Base-by-base conservation (phyloP, 2,888 invertebrate species). In the Melitaea athalia region DNA sequence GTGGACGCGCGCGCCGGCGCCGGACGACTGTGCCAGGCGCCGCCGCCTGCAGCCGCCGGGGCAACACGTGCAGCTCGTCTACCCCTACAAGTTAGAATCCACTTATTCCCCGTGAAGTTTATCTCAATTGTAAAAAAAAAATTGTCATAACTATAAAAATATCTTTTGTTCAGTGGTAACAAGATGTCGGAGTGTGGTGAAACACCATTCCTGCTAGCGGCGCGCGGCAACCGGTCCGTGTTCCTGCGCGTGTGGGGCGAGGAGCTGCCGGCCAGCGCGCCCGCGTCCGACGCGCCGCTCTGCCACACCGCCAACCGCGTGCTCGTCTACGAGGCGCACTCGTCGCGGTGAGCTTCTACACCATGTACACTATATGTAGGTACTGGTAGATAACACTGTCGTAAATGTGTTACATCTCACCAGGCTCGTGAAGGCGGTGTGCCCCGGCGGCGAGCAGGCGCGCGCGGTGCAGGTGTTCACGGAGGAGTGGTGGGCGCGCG, bases 221-320 rank as follows among this genome's bases (percentile, higher is more conserved):
- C 97, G 2, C 94, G 96, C 71, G 94, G 95, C 72, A 97, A 97
- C 82, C 94, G 96, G 62, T 97, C 97, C 52, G 93, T 97, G 67
- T 97, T 96, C 83, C 91, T 97, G 68, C 93, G 97, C 74, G 96
- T 97, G 55, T 97, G 97, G 97, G 97, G 97, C 59, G 95, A 95
- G 75, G 95, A 96, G 79, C 83, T 97, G 74, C 94, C 96, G 74
- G 80, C 95, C 74, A 80, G 95, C 75, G 87, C 94, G 17, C 94
- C 95, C 76, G 94, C 95, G 3, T 87, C 94, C 7, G 86, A 94
- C 69, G 95, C 95, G 3, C 93, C 94, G 71, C 93, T 95, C 70
- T 97, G 97, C 82, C 95, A 95, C 66, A 97, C 97, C 15, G 88
- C 94, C 76, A 97, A 97, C 85, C 94, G 97, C 47, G 92, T 98